These are phyloP conservation scores for Meloe dianella DNA, from an alignment of 2,888 invertebrate genomes.

Conservation along the genomic window DNA sequence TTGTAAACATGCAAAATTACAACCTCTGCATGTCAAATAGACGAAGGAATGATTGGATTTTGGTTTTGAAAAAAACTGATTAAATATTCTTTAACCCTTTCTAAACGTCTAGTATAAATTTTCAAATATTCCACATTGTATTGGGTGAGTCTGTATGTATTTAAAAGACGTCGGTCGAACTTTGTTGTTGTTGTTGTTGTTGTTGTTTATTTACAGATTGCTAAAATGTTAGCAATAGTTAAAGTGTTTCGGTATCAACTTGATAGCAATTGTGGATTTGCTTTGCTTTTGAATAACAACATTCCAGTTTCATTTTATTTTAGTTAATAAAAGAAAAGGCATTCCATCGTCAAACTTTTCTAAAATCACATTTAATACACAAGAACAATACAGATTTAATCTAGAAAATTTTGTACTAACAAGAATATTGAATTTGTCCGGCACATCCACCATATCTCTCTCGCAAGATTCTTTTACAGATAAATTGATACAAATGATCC, in stretches of 20 bases:
- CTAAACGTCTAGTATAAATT: too few species aligned
- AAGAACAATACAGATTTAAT: background rate
- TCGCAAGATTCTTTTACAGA: background rate
- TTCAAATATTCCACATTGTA: slow-evolving; percentile 5
- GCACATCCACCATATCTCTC: background rate
- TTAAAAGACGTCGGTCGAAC: slow-evolving; percentile 21
- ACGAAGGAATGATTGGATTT: background rate
- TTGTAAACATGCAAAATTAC: slow-evolving; percentile 44
- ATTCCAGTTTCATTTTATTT: slow-evolving; percentile 5
- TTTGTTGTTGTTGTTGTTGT: slow-evolving; percentile 25
- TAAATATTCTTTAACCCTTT: background rate
- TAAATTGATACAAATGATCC: slow-evolving; percentile 6
- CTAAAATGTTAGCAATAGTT: slow-evolving; percentile 15
- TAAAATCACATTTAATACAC: background rate
- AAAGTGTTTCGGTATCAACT: slow-evolving; percentile 10
- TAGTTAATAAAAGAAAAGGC: background rate
- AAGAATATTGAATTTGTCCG: too few species aligned
- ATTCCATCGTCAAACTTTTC: slow-evolving; percentile 4
- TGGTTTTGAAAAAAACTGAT: background rate
- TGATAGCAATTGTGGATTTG: background rate
- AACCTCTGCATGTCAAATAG: slow-evolving; percentile 41
- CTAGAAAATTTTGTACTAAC: too few species aligned
- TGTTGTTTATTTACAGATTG: background rate
- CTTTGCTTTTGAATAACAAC: slow-evolving; percentile 12
- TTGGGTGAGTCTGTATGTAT: slow-evolving; percentile 10